These are phyloP conservation scores for Kryptolebias ocellatus DNA, from an alignment of 2,797 vertebrate species.

Conservation along the genomic window DNA sequence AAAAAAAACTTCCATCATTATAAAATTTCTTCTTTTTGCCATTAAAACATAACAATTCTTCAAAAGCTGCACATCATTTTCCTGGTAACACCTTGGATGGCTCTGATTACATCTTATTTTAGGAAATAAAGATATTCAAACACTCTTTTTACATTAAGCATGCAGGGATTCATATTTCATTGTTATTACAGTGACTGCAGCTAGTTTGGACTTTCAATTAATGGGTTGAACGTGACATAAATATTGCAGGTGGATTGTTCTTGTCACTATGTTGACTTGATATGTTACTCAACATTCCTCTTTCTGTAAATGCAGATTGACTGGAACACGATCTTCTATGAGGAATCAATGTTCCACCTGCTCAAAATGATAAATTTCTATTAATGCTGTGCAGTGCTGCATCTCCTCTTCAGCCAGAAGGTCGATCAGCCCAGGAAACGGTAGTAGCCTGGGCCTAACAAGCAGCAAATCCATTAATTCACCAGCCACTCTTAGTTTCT, in stretches of 20 bases:
- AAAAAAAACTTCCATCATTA: too few relatives aligned
- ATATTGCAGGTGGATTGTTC: too few relatives aligned
- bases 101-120: too few relatives aligned
- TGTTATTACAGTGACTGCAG: too few relatives aligned
- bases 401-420: background rate
- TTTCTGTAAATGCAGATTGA: background rate
- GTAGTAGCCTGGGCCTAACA: background rate
- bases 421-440: background rate
- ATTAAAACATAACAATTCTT: too few relatives aligned
- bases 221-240: too few relatives aligned
- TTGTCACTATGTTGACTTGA: too few relatives aligned
- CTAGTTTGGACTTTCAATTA: background rate
- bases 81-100: too few relatives aligned
- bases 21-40: too few relatives aligned
- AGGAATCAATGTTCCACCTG: background rate
- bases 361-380: background rate
- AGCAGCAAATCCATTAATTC: background rate
- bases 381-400: background rate
- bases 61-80: too few relatives aligned
- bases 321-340: background rate
- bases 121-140: too few relatives aligned
- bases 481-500: background rate
- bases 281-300: background rate
- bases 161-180: background rate
- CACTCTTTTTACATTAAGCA: too few relatives aligned